Percentiles rank a stretch among this genome's conserved stretches.
phyloP scores from a whole-genome alignment of 2,888 invertebrate genomes.

The Didymodactylos carnosus region DNA sequence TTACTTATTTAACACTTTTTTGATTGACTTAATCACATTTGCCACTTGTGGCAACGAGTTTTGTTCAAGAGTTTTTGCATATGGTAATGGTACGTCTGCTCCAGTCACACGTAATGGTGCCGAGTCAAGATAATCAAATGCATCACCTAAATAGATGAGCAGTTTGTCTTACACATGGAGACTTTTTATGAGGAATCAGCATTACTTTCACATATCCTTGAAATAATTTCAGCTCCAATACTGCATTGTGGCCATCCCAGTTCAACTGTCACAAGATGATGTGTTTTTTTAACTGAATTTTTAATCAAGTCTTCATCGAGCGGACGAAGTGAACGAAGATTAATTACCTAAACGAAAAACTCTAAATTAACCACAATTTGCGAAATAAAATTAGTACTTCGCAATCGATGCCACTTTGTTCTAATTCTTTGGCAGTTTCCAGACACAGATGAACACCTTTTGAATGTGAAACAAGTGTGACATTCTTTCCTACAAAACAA shows the following conservation, averaged over 20 bases:
- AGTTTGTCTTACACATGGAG: no score
- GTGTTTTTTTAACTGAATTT: slow-evolving; percentile 74
- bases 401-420: slow-evolving; percentile 51
- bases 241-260: slow-evolving; percentile 88
- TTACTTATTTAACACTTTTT: slow-evolving; percentile 12
- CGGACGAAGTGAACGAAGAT: slow-evolving; percentile 72
- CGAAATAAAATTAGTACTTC: slow-evolving; percentile 25
- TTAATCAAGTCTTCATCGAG: slow-evolving; percentile 43
- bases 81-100: slow-evolving; percentile 91
- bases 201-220: slow-evolving; percentile 73
- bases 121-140: slow-evolving; percentile 86
- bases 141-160: slow-evolving; percentile 51
- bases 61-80: slow-evolving; percentile 62
- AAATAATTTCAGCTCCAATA: slow-evolving; percentile 77
- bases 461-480: slow-evolving; percentile 76
- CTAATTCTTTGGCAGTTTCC: slow-evolving; percentile 65
- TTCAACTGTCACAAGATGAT: slow-evolving; percentile 79
- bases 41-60: slow-evolving; percentile 47
- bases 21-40: slow-evolving; percentile 10
- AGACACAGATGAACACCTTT: slow-evolving; percentile 63
- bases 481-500: no score
- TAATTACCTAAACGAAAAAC: slow-evolving; percentile 47
- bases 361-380: not conserved
- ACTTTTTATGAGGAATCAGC: no score
- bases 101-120: slow-evolving; percentile 75